phyloP scores from a whole-genome alignment of 2,888 invertebrate genomes.

The Urechis unicinctus region DNA sequence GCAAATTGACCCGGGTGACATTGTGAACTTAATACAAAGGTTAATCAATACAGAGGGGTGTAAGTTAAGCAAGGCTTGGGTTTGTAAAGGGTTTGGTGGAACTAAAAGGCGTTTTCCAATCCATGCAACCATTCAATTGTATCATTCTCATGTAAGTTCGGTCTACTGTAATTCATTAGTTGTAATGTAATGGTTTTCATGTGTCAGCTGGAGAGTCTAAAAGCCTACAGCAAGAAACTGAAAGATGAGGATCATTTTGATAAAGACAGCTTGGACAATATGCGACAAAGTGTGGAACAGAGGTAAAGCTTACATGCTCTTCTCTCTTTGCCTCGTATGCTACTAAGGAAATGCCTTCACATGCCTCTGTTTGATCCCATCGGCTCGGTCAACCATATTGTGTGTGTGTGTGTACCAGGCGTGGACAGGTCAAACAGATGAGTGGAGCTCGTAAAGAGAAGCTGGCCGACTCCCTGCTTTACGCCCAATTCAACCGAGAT shows the following conservation, averaged over 20 bases:
- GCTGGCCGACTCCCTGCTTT: slow-evolving; percentile 72
- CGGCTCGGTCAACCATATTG: too few relatives aligned
- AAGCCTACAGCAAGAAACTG: slow-evolving; percentile 79
- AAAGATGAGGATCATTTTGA: slow-evolving; percentile 88
- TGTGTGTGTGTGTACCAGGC: too few relatives aligned
- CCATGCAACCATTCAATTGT: too few relatives aligned
- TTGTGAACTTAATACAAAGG: too few relatives aligned
- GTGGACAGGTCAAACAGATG: slow-evolving; percentile 56
- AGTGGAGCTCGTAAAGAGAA: slow-evolving; percentile 63
- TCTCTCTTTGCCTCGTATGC: neutral
- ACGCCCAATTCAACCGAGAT: slow-evolving; percentile 86
- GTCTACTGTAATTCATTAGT: neutral
- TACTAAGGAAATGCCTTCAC: too few relatives aligned
- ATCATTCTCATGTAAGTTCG: too few relatives aligned
- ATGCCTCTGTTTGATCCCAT: too few relatives aligned
- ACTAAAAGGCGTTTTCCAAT: too few relatives aligned
- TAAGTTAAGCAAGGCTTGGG: too few relatives aligned
- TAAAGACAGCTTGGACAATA: too few relatives aligned
- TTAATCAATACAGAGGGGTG: neutral
- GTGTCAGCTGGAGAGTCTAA: slow-evolving; percentile 61
- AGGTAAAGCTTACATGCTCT: neutral
- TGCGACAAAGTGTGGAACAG: too few relatives aligned
- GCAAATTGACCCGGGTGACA: neutral
- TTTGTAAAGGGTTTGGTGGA: too few relatives aligned
- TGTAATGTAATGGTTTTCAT: neutral